These are phyloP conservation scores for Tilapia sparmanii DNA, from an alignment of 2,113 vertebrate species.

Conservation along the genomic window DNA sequence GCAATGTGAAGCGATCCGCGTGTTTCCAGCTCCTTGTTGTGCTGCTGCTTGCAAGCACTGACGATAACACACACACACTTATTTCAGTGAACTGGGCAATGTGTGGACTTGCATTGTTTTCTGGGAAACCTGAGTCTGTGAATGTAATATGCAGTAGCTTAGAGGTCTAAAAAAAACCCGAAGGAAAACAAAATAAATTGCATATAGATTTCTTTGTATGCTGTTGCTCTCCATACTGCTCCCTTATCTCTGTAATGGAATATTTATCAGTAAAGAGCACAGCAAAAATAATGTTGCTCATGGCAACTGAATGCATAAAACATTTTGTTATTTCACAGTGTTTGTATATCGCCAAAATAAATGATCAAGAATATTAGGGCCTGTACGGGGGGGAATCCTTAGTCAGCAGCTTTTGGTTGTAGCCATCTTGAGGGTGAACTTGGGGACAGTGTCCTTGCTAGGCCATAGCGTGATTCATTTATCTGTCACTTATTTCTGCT, in stretches of 20 bases:
- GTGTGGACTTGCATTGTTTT: neutral
- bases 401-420: conserved; percentile 21
- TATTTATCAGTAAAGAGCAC: conserved; percentile 53
- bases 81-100: neutral
- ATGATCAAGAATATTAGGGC: conserved; percentile 31
- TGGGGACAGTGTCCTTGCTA: conserved; percentile 13
- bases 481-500: conserved; percentile 48
- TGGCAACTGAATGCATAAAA: conserved; percentile 49
- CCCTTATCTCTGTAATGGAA: conserved; percentile 65
- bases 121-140: neutral
- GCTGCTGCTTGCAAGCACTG: neutral
- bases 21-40: neutral
- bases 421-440: conserved; percentile 19
- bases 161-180: neutral
- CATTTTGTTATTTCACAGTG: conserved; percentile 26
- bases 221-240: conserved; percentile 1
- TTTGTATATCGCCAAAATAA: conserved; percentile 40
- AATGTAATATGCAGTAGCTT: neutral
- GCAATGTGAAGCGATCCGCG: neutral
- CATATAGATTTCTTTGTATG: conserved; percentile 39
- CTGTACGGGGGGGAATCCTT: conserved; percentile 15
- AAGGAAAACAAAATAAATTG: conserved; percentile 35
- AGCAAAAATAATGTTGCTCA: conserved; percentile 17
- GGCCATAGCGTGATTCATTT: conserved; percentile 32
- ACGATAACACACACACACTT: neutral